Conservation (phyloP, 2,888 invertebrate genomes). For the Yponomeuta cagnagella region DNA sequence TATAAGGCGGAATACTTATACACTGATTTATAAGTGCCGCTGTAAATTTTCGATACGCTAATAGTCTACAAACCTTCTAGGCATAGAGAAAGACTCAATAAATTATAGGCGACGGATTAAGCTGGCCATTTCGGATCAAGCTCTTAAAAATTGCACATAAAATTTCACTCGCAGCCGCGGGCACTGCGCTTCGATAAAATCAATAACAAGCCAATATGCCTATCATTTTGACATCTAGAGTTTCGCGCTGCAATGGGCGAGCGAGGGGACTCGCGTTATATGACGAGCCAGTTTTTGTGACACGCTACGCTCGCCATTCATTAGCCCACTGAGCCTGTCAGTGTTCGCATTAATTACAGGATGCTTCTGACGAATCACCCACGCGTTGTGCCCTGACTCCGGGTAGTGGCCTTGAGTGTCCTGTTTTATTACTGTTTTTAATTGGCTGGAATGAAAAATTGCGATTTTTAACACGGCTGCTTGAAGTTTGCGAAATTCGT, state of each 20-base stretch:
- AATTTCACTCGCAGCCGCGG: background rate
- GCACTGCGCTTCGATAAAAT: conserved; percentile 37
- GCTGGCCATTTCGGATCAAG: background rate
- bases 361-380: conserved; percentile 51
- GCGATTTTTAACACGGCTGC: background rate
- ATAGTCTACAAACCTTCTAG: conserved; percentile 1
- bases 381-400: conserved; percentile 25
- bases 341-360: conserved; percentile 66
- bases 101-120: background rate
- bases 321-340: conserved; percentile 53
- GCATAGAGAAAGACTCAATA: background rate
- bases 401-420: background rate
- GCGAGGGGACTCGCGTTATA: conserved; percentile 18
- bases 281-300: conserved; percentile 65
- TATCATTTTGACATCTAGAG: conserved; percentile 67
- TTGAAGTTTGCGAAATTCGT: background rate
- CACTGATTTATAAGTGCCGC: conserved; percentile 60
- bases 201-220: conserved; percentile 61
- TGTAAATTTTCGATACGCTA: conserved; percentile 40
- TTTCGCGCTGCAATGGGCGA: conserved; percentile 31
- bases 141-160: background rate
- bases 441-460: background rate
- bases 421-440: background rate
- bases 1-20: conserved; percentile 62
- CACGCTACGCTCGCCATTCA: conserved; percentile 63